Conservation (phyloP, 2,797 vertebrate species). For the Tenualosa ilisha region DNA sequence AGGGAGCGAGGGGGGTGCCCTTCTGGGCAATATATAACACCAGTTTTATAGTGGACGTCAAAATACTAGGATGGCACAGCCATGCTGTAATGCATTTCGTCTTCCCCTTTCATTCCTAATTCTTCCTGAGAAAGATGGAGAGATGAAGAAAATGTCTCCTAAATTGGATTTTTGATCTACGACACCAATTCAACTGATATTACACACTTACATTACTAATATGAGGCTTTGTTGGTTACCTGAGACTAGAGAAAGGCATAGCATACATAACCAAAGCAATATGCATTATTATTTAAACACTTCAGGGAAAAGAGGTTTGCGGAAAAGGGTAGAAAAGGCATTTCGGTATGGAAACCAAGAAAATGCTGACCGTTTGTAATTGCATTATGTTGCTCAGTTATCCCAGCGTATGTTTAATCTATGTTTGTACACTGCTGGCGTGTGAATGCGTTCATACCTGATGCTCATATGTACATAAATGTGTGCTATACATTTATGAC, state of each 20-base stretch:
- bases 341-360: background rate
- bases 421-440: background rate
- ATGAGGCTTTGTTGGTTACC: background rate
- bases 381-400: background rate
- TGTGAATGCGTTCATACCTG: background rate
- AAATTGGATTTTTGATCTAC: slow-evolving; percentile 27
- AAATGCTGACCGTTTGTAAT: background rate
- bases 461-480: background rate
- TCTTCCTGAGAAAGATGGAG: slow-evolving; percentile 1
- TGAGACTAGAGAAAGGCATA: background rate
- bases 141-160: background rate
- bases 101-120: slow-evolving; percentile 17
- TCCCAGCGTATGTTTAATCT: no score
- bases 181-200: slow-evolving; percentile 21
- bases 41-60: slow-evolving; percentile 24
- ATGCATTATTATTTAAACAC: background rate
- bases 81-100: slow-evolving; percentile 13
- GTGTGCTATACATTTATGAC: background rate
- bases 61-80: slow-evolving; percentile 11
- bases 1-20: background rate
- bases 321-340: background rate
- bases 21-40: slow-evolving; percentile 20
- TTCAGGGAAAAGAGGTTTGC: background rate
- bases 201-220: slow-evolving; percentile 5
- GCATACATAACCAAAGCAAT: background rate